These are phyloP conservation scores for Aleiodes sp. DNA, from an alignment of 1,140 invertebrate species.

Conservation along the genomic window DNA sequence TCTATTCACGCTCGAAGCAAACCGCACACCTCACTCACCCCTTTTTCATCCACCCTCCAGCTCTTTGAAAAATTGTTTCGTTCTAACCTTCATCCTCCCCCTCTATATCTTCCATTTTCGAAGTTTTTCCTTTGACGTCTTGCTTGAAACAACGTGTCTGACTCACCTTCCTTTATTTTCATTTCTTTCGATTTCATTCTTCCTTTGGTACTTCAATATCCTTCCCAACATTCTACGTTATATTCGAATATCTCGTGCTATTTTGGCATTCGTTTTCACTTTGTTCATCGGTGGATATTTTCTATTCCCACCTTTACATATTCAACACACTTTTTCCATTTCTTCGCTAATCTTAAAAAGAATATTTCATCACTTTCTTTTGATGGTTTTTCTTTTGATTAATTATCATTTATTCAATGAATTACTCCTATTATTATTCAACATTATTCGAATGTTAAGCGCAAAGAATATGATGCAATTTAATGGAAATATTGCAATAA, in stretches of 20 bases:
- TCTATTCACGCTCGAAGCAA: conserved; percentile 48
- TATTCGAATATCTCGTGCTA: background rate
- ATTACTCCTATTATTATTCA: no score
- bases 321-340: background rate
- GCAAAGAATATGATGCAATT: no score
- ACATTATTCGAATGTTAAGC: no score
- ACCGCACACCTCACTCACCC: conserved; percentile 6
- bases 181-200: background rate
- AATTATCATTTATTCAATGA: no score
- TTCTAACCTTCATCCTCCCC: conserved; percentile 16
- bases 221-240: background rate
- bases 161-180: background rate
- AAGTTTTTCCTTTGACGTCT: background rate
- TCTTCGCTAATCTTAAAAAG: no score
- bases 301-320: background rate
- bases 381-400: no score
- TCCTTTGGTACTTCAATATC: no score
- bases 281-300: background rate
- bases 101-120: background rate
- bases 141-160: background rate
- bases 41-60: no score
- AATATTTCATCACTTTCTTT: no score
- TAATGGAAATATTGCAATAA: no score
- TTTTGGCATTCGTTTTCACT: background rate
- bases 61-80: conserved; percentile 12